These are phyloP conservation scores for Zaprionus camerounensis DNA, from an alignment of 1,140 invertebrate genomes.

Conservation along the genomic window DNA sequence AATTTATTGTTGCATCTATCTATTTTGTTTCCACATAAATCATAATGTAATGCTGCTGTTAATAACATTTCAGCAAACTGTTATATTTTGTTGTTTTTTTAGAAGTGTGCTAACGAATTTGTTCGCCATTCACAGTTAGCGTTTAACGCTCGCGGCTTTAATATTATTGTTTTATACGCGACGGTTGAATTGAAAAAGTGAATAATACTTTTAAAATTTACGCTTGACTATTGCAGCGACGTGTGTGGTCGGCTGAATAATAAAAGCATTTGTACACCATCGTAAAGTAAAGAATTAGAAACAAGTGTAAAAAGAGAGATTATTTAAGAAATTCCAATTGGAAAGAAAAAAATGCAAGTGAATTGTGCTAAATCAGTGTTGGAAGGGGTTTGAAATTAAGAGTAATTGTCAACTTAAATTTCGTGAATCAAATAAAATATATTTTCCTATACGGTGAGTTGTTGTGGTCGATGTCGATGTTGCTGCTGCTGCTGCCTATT, in stretches of 20 bases:
- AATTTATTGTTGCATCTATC: not conserved
- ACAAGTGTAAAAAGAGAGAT: slow-evolving; percentile 11
- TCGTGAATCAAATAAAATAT: slow-evolving; percentile 46
- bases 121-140: slow-evolving; percentile 32
- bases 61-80: slow-evolving; percentile 32
- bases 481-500: slow-evolving; percentile 46
- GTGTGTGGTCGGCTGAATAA: slow-evolving; percentile 1
- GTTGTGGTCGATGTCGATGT: slow-evolving; percentile 45
- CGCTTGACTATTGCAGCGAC: slow-evolving; percentile 6
- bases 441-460: slow-evolving; percentile 69
- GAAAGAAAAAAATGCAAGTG: slow-evolving; percentile 12
- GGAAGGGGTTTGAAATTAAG: slow-evolving; percentile 30
- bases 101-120: slow-evolving; percentile 26
- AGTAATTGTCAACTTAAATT: slow-evolving; percentile 27
- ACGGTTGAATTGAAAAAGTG: slow-evolving; percentile 19
- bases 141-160: slow-evolving; percentile 32
- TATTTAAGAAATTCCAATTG: slow-evolving; percentile 9
- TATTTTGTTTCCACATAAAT: not conserved
- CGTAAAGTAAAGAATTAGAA: slow-evolving; percentile 10
- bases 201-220: not conserved
- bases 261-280: slow-evolving; percentile 10
- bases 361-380: slow-evolving; percentile 29
- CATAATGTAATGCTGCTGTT: slow-evolving; percentile 6
- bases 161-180: slow-evolving; percentile 17
- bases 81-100: slow-evolving; percentile 31